Evolutionary conservation across 92 coral and sea anemone species (phyloP), one percentile per base, ranked within the genome.

Genomic region (Isaurus tuberculatus): DNA sequence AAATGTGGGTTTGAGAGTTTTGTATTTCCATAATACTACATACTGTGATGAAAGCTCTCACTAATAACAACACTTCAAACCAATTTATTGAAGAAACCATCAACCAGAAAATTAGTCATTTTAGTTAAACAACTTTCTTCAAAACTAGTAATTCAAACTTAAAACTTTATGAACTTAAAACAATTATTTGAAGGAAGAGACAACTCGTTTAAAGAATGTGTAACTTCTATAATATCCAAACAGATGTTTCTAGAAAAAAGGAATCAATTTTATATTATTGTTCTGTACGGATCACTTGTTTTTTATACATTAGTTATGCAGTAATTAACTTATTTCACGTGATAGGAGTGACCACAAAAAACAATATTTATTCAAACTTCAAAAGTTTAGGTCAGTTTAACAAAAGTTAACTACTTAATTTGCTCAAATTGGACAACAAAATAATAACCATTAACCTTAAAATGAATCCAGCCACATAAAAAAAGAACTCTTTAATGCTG

Each of bases 191-290:
- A n/a, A n/a, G n/a, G n/a, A n/a, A n/a, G n/a, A n/a, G n/a, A n/a
- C n/a, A n/a, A n/a, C n/a, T n/a, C 16, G 58, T 4, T n/a, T 22
- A 63, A 29, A 27, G 19, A 13, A 29, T 22, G 10, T 63, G 17
- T 63, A 9, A 2, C 4, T 9, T 10, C 34, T 10, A 26, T 17
- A 63, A 26, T 11, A 42, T 5, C 28, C 16, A 0, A 3, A 42
- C 30, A 23, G 53, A 36, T 19, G 53, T 14, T 70, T 37, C 53
- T n/a, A 23, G 32, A 20, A 40, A 17, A 10, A 37, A n/a, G 75
- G 15, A 55, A 36, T 27, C 40, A 70, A 70, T 70, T 22, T n/a
- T n/a, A n/a, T 40, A 70, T 40, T 70, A 30, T 29, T 67, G 25
- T n/a, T 34, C 48, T 34, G 36, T 19, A 23, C 16, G 26, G 33